A percentile compares a stretch with the other conserved stretches of the same genome.
phyloP scores from a whole-genome alignment of 2,113 vertebrate genomes.

The Odocoileus virginianus region DNA sequence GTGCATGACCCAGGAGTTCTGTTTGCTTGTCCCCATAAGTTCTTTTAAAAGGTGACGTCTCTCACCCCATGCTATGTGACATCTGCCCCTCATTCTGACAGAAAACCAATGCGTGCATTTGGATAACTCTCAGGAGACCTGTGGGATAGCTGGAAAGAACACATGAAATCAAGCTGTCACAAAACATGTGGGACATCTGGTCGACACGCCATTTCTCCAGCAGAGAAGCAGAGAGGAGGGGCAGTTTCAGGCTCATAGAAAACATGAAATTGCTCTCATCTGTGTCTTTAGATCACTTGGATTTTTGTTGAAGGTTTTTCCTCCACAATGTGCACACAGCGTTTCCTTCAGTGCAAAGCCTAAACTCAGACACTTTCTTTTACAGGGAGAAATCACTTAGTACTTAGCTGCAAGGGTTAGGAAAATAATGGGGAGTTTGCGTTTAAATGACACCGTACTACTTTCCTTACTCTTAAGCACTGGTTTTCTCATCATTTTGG shows the following conservation, averaged over 20 bases:
- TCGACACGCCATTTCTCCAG: not conserved
- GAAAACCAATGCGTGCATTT: not conserved
- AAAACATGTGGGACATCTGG: not conserved
- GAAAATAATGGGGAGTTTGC: not conserved
- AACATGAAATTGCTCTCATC: not conserved
- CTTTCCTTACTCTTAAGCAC: not conserved
- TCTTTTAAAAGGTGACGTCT: not conserved
- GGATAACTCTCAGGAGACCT: not conserved
- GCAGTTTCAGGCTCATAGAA: not conserved
- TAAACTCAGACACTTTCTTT: not conserved
- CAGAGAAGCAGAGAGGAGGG: not conserved
- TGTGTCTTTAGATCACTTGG: not conserved
- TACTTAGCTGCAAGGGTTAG: not conserved
- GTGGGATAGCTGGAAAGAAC: not conserved
- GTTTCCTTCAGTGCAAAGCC: not conserved
- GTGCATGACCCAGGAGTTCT: not conserved
- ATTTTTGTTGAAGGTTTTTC: not conserved
- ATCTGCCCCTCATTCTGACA: not conserved
- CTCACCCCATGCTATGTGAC: accelerated
- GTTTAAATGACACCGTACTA: not conserved
- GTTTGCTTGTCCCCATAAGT: not conserved
- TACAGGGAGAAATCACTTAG: not conserved
- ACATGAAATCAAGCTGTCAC: not conserved
- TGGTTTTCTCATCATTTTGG: not conserved
- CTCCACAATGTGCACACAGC: not conserved